Evolutionary conservation across 2,113 vertebrate species (phyloP).

Genomic region (Cavia porcellus): DNA sequence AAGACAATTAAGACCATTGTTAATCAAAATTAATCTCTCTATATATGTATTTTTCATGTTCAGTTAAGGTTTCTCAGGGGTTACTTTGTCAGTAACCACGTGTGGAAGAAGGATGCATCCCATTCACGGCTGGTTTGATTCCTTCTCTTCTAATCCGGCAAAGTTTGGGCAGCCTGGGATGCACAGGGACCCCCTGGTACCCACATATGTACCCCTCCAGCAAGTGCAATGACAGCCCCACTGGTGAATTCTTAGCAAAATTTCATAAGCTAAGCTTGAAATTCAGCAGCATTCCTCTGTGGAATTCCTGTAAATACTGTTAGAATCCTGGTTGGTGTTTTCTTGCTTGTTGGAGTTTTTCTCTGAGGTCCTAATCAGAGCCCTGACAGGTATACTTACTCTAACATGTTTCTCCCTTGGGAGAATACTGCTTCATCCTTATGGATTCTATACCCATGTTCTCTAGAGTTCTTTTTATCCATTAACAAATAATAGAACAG

Average conservation of each 20-base stretch:
- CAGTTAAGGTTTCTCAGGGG: background rate
- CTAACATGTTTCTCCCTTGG: background rate
- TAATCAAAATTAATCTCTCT: background rate
- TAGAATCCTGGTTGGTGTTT: background rate
- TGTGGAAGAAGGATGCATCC: background rate
- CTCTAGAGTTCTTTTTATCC: background rate
- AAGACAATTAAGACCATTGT: background rate
- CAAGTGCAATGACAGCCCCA: background rate
- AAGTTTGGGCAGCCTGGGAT: background rate
- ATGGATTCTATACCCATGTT: background rate
- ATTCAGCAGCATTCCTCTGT: background rate
- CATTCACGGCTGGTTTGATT: background rate
- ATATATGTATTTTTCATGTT: background rate
- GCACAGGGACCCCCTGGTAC: background rate
- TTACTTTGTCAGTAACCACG: background rate
- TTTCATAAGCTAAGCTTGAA: background rate
- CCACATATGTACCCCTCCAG: background rate
- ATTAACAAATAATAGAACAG: background rate
- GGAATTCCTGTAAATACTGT: background rate
- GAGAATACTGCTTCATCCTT: background rate
- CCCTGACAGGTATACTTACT: no score
- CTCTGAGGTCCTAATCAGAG: background rate
- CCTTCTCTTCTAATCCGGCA: background rate
- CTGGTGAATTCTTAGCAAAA: background rate
- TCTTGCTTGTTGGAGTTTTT: background rate